A percentile compares a stretch with the other conserved stretches of the same genome.
These are phyloP conservation scores for Syngnathus acus DNA, from an alignment of 2,797 vertebrate genomes.

Conservation along the genomic window DNA sequence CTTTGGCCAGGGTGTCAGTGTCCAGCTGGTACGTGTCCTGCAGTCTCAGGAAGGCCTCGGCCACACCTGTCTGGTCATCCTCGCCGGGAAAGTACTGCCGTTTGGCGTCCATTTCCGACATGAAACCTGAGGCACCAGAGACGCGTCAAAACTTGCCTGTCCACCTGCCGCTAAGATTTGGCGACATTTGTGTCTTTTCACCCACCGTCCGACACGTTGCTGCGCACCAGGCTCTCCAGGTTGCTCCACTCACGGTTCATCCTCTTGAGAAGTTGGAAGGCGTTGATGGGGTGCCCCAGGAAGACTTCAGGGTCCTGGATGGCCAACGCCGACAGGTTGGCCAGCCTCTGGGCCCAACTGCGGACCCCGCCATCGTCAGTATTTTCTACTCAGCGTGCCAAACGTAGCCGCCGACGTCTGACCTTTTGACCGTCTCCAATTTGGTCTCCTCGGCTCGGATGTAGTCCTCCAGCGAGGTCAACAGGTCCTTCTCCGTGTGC, in stretches of 20 bases:
- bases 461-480: slow-evolving; percentile 92
- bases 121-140: slow-evolving; percentile 74
- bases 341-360: slow-evolving; percentile 93
- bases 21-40: slow-evolving; percentile 95
- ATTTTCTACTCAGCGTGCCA: too few species aligned
- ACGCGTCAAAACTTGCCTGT: too few species aligned
- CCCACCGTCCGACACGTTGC: slow-evolving; percentile 84
- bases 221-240: slow-evolving; percentile 88
- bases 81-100: slow-evolving; percentile 88
- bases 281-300: slow-evolving; percentile 94
- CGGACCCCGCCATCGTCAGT: too few species aligned
- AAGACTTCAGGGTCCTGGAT: slow-evolving; percentile 90
- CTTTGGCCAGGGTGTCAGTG: slow-evolving; percentile 84
- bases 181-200: too few species aligned
- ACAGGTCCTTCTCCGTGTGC: slow-evolving; percentile 90
- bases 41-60: slow-evolving; percentile 89
- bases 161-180: not conserved
- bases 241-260: slow-evolving; percentile 91
- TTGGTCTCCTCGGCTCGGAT: slow-evolving; percentile 92
- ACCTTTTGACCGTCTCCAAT: slow-evolving; percentile 88
- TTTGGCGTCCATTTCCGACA: slow-evolving; percentile 93
- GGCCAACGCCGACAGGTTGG: slow-evolving; percentile 78
- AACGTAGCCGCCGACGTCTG: slow-evolving; percentile 23
- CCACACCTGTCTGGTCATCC: slow-evolving; percentile 93
- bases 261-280: slow-evolving; percentile 95